Percentiles rank a stretch among this genome's conserved stretches.
Evolutionary conservation across 2,888 invertebrate genomes (phyloP).

Genomic region (Melanargia galathea): DNA sequence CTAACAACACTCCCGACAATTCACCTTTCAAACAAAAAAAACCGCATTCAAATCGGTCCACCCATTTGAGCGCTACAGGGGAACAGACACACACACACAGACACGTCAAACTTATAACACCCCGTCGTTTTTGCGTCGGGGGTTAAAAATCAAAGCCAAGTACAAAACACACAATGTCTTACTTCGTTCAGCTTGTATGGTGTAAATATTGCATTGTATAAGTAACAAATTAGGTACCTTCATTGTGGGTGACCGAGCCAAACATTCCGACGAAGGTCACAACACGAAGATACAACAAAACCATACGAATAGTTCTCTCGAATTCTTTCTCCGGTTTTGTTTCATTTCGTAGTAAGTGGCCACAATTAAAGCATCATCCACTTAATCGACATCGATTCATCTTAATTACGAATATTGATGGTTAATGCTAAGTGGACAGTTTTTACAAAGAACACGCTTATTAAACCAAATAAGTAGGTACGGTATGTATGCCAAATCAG

Average conservation of each 20-base stretch:
- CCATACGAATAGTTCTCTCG: slow-evolving; percentile 3
- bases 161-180: too few species aligned
- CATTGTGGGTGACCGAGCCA: not conserved
- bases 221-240: too few species aligned
- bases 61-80: too few species aligned
- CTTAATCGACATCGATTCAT: slow-evolving; percentile 43
- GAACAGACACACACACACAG: too few species aligned
- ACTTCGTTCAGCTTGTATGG: too few species aligned
- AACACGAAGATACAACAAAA: not conserved
- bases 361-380: slow-evolving; percentile 38
- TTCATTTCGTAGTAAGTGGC: slow-evolving; percentile 33
- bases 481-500: not conserved
- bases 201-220: too few species aligned
- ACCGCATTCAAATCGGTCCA: too few species aligned
- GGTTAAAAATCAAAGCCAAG: too few species aligned
- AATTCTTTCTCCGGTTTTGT: slow-evolving; percentile 7
- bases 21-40: too few species aligned
- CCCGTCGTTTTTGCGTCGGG: too few species aligned
- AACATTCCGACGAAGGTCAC: slow-evolving; percentile 9
- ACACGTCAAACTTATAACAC: too few species aligned
- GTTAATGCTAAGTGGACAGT: slow-evolving; percentile 29
- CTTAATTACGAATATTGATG: slow-evolving; percentile 39
- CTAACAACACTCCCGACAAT: too few species aligned
- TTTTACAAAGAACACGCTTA: slow-evolving; percentile 16
- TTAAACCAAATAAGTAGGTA: slow-evolving; percentile 4